Base-by-base conservation (phyloP, 2,797 vertebrate species). In the Monodelphis domestica region DNA sequence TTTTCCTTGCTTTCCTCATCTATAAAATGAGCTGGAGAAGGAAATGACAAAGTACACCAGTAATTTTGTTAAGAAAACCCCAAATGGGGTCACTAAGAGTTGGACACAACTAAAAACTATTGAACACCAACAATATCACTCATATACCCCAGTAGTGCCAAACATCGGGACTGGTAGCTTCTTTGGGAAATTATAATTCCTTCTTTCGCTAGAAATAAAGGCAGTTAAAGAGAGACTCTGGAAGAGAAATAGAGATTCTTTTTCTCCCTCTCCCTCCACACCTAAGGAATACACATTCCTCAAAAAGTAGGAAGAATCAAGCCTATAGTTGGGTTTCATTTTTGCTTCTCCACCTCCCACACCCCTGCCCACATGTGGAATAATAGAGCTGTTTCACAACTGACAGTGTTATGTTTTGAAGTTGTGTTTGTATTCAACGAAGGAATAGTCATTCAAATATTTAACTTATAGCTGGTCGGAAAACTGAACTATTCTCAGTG, bases 401-500 rank as follows among this genome's bases (percentile, higher is more conserved):
- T 12, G 95, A 93, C 93, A 91, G 94, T 55, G 97, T 97, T 93
- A 93, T 87, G 89, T 54, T 54, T 55, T 63, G 53, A 84, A 57
- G 91, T 94, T 94, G n/a, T 90, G 89, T 92, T 90, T 93, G 63
- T 94, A 33, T 94, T 93, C 94, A 92, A 93, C 87, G 53, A 12
- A 89, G 93, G 89, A 50, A 93, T 93, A 91, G 90, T 91, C 63
- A 63, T 96, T 95, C 93, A 89, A 88, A 95, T 94, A 88, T 90
- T 91, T 94, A 94, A 95, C 56, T 88, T 96, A 92, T 52, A 96
- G 84, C 84, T 95, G 93, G 94, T 53, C 92, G 95, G 89, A 92
- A 94, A 93, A 63, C 95, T 95, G 95, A 96, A 97, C 91, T 94
- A 3, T 90, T 93, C 92, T 95, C 30, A 94, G 95, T 51, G 56